phyloP scores from a whole-genome alignment of 2,113 vertebrate genomes.

The Lampris incognitus region DNA sequence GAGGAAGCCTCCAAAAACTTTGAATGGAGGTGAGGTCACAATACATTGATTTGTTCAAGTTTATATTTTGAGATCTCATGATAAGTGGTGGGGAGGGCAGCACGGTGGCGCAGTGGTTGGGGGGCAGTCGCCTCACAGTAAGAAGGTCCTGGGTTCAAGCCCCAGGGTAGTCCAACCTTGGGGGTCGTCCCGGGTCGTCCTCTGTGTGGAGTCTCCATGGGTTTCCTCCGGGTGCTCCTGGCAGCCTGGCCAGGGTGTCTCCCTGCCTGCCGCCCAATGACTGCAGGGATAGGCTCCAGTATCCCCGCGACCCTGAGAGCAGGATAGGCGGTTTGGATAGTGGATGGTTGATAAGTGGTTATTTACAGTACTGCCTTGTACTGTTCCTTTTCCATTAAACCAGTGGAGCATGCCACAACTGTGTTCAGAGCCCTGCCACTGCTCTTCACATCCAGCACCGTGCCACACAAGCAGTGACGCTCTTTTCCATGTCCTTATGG shows the following conservation, averaged over 20 bases:
- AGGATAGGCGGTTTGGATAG: no score
- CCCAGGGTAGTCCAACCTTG: no score
- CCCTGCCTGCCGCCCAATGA: no score
- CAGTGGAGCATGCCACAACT: constrained; percentile 8
- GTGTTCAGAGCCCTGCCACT: constrained; percentile 19
- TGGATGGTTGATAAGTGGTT: not conserved
- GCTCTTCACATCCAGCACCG: constrained; percentile 12
- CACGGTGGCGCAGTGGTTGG: no score
- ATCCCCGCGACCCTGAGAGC: no score
- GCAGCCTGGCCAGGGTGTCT: no score
- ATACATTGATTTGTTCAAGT: not conserved
- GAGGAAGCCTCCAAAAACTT: constrained; percentile 1
- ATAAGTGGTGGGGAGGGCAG: not conserved
- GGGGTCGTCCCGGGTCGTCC: no score
- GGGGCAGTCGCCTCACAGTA: no score
- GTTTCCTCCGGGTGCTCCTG: no score
- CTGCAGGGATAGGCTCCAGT: no score
- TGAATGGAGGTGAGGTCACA: constrained; percentile 6
- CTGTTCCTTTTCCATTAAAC: not conserved
- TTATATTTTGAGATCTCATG: constrained; percentile 11
- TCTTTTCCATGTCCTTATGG: not conserved
- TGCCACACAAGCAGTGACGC: constrained; percentile 17
- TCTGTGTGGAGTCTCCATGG: no score
- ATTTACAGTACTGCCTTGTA: not conserved
- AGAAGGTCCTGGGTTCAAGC: no score